Evolutionary conservation across 2,888 invertebrate species (phyloP).

Genomic region (Rhingia campestris): DNA sequence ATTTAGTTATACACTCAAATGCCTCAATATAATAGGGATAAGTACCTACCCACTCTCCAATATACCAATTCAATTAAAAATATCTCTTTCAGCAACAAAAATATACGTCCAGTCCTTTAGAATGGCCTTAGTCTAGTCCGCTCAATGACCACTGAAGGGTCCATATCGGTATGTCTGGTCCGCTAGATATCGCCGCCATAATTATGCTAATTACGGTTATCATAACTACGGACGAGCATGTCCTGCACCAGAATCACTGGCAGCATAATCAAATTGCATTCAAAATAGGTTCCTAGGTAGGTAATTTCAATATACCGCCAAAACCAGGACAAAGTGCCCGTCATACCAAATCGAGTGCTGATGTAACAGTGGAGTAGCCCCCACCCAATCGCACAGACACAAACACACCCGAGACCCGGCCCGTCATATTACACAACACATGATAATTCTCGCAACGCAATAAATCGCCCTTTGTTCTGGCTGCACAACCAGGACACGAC

Average conservation of each 20-base stretch:
- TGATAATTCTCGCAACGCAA: slow-evolving; percentile 41
- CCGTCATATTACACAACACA: slow-evolving; percentile 2
- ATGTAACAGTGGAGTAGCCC: neutral
- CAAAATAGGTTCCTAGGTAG: slow-evolving; percentile 6
- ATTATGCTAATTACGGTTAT: slow-evolving; percentile 65
- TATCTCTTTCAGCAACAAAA: slow-evolving; percentile 5
- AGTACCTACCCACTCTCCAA: neutral
- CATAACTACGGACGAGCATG: slow-evolving; percentile 40
- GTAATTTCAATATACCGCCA: slow-evolving; percentile 31
- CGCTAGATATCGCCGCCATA: slow-evolving; percentile 44
- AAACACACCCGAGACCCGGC: neutral
- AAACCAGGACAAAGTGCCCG: slow-evolving; percentile 21
- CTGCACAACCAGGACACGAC: slow-evolving; percentile 1
- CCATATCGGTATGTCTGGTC: slow-evolving; percentile 35
- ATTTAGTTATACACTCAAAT: too few relatives aligned
- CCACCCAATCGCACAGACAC: neutral
- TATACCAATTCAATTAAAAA: slow-evolving; percentile 16
- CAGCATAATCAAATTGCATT: slow-evolving; percentile 54
- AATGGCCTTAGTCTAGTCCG: neutral
- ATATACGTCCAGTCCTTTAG: too few relatives aligned
- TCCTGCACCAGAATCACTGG: slow-evolving; percentile 18
- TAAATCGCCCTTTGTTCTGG: slow-evolving; percentile 13
- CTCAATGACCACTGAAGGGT: slow-evolving; percentile 16
- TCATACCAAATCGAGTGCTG: slow-evolving; percentile 12
- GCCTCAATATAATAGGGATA: neutral